phyloP scores from a whole-genome alignment of 2,113 vertebrate genomes.

The Phaetusa simplex region DNA sequence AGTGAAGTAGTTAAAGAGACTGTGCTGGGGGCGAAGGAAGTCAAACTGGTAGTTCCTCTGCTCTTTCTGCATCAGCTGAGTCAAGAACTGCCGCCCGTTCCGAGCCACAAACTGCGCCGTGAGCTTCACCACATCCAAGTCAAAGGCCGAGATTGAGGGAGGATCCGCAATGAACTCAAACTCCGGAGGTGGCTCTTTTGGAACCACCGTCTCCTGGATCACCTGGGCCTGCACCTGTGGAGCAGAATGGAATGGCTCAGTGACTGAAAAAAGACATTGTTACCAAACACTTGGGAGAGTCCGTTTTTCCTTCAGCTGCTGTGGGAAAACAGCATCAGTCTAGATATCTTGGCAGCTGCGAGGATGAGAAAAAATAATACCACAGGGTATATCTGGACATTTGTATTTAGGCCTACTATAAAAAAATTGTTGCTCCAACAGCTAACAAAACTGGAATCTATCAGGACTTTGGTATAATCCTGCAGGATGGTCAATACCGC shows the following conservation, averaged over 20 bases:
- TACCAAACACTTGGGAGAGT: background rate
- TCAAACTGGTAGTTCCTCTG: conserved; percentile 99
- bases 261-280: rapidly evolving
- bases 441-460: background rate
- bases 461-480: background rate
- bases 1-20: conserved; percentile 98
- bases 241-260: rapidly evolving
- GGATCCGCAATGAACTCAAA: conserved; percentile 98
- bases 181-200: conserved; percentile 95
- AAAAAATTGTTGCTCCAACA: background rate
- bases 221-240: conserved; percentile 92
- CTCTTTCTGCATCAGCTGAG: conserved; percentile 98
- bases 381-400: background rate
- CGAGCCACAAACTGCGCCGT: conserved; percentile 97
- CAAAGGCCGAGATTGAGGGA: conserved; percentile 96
- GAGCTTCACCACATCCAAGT: conserved; percentile 96
- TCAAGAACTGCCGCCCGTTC: conserved; percentile 96
- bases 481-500: background rate
- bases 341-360: background rate
- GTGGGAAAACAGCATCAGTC: rapidly evolving
- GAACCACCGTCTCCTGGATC: conserved; percentile 91
- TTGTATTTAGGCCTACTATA: background rate
- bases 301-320: background rate
- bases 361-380: background rate
- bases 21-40: conserved; percentile 96